Percentiles rank a stretch among this genome's conserved stretches.
phyloP scores from a whole-genome alignment of 23 tunicate species.

The Trididemnum clinides region DNA sequence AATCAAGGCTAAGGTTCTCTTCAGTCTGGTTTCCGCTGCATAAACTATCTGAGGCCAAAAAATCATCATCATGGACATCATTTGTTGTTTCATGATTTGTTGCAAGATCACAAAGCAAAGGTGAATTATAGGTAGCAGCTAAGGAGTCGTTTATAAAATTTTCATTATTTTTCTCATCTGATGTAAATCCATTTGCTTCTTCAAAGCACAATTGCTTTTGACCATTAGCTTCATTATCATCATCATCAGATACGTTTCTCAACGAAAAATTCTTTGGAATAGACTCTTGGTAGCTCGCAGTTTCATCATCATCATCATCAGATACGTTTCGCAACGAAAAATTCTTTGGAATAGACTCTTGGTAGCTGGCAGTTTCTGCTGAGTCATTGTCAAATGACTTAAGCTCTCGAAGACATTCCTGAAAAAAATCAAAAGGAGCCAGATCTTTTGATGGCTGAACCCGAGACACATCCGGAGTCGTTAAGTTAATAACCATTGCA shows the following conservation, averaged over 20 bases:
- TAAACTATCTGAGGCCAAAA: too few species aligned
- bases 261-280: neutral
- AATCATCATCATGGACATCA: too few species aligned
- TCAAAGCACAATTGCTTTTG: too few species aligned
- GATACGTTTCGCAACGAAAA: neutral
- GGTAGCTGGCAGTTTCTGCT: neutral
- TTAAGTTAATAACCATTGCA: constrained; percentile 30
- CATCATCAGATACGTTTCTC: neutral
- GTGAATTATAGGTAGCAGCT: neutral
- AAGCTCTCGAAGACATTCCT: neutral
- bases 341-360: neutral
- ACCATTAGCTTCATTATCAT: neutral
- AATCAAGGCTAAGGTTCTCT: neutral
- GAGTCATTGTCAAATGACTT: neutral
- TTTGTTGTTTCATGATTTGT: neutral
- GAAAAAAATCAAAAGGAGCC: constrained; percentile 16
- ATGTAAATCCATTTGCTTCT: too few species aligned
- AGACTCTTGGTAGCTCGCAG: neutral
- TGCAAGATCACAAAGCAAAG: neutral
- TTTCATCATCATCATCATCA: neutral
- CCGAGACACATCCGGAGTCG: constrained; percentile 34
- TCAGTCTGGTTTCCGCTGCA: too few species aligned
- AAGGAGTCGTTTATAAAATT: neutral
- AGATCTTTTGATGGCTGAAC: neutral
- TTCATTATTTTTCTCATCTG: too few species aligned